Conservation (phyloP, 2,797 vertebrate genomes). For the Ctenopoma multispine region DNA sequence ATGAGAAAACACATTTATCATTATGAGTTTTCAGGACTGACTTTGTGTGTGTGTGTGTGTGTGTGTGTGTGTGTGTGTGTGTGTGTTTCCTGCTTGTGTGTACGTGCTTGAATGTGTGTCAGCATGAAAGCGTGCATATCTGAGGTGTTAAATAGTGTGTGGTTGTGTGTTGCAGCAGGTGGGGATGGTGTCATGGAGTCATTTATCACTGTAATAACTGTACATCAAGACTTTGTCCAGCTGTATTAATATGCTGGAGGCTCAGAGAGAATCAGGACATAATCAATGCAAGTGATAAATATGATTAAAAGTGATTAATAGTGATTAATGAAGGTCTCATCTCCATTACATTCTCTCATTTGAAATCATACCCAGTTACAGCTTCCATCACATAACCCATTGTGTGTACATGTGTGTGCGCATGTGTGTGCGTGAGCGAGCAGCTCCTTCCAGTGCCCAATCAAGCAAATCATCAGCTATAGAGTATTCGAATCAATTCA, state of each 20-base stretch:
- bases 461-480: slow-evolving; percentile 80
- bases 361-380: slow-evolving; percentile 74
- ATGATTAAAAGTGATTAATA: slow-evolving; percentile 84
- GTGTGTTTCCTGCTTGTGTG: slow-evolving; percentile 19
- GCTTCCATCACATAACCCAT: slow-evolving; percentile 62
- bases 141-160: slow-evolving; percentile 64
- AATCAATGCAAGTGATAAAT: slow-evolving; percentile 89
- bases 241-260: slow-evolving; percentile 79
- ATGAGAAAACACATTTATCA: slow-evolving; percentile 83
- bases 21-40: slow-evolving; percentile 55
- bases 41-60: slow-evolving; percentile 42
- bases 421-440: slow-evolving; percentile 17
- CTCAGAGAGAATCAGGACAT: slow-evolving; percentile 77
- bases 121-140: slow-evolving; percentile 41
- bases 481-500: slow-evolving; percentile 79
- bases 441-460: slow-evolving; percentile 71
- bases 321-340: slow-evolving; percentile 82
- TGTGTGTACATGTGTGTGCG: slow-evolving; percentile 1
- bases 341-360: slow-evolving; percentile 80
- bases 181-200: slow-evolving; percentile 64
- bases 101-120: slow-evolving; percentile 50
- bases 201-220: slow-evolving; percentile 81
- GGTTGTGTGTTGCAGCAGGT: slow-evolving; percentile 56
- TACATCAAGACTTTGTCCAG: slow-evolving; percentile 78
- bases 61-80: slow-evolving; percentile 50